These are phyloP conservation scores for Probaryconus sp. DNA, from an alignment of 1,140 invertebrate genomes.

Conservation along the genomic window DNA sequence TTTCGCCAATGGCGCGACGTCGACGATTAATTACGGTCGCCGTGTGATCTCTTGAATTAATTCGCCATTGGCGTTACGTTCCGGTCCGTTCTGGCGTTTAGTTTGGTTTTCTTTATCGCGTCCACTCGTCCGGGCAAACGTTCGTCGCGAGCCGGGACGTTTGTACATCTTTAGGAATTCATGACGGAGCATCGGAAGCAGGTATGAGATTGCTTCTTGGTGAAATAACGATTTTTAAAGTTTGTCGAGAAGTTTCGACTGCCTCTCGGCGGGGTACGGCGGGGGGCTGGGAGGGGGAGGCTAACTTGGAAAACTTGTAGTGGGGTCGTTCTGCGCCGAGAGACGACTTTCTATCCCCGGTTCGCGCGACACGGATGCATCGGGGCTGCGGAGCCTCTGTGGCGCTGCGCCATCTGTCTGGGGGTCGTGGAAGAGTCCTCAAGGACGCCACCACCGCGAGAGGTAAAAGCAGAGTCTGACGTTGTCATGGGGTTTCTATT, in stretches of 20 bases:
- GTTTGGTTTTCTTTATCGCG: too few species aligned
- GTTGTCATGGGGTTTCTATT: conserved; percentile 5
- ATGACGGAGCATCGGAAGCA: conserved; percentile 46
- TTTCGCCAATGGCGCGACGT: conserved; percentile 44
- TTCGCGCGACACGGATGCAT: conserved; percentile 12
- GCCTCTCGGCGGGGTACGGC: conserved; percentile 47
- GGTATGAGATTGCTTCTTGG: conserved; percentile 61
- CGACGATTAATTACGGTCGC: conserved; percentile 39
- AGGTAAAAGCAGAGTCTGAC: neutral
- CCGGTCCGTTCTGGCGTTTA: too few species aligned
- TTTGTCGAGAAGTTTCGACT: conserved; percentile 73
- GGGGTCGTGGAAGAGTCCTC: too few species aligned
- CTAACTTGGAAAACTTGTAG: conserved; percentile 71
- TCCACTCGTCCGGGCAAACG: neutral
- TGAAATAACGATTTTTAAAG: conserved; percentile 76
- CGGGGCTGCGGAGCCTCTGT: too few species aligned
- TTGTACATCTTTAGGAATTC: conserved; percentile 43
- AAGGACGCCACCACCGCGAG: too few species aligned
- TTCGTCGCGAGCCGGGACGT: neutral
- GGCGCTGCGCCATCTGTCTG: conserved; percentile 15
- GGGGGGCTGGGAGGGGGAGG: conserved; percentile 21
- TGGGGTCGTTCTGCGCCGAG: conserved; percentile 57
- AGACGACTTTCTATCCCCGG: conserved; percentile 46
- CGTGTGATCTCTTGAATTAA: conserved; percentile 21
- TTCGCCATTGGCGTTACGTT: neutral